These are phyloP conservation scores for Pangasianodon gigas DNA, from an alignment of 2,113 vertebrate genomes.

Conservation along the genomic window DNA sequence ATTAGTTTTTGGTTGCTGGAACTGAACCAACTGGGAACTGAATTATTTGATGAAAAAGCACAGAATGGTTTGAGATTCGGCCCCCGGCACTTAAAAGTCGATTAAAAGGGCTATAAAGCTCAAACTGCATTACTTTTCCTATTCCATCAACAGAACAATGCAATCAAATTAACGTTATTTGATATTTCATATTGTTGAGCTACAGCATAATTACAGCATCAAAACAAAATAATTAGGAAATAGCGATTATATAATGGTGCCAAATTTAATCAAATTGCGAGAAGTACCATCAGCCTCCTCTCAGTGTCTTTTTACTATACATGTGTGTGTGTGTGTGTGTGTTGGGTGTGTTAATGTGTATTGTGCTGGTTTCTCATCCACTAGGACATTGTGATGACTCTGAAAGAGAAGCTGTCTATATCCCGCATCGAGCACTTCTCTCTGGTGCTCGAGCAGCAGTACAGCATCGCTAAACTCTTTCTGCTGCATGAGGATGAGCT, in stretches of 20 bases:
- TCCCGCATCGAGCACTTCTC: slow-evolving; percentile 85
- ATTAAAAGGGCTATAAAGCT: not conserved
- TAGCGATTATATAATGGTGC: not conserved
- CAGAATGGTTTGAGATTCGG: not conserved
- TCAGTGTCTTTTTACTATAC: not conserved
- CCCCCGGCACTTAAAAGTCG: not conserved
- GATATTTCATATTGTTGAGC: not conserved
- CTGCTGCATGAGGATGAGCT: slow-evolving; percentile 90
- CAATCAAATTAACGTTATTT: not conserved
- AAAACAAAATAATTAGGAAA: not conserved
- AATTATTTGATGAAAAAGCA: not conserved
- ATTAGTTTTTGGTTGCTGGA: not conserved
- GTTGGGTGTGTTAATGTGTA: not conserved
- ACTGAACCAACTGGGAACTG: not conserved
- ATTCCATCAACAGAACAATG: not conserved
- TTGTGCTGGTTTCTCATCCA: not conserved
- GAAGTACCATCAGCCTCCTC: not conserved
- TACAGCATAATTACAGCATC: not conserved
- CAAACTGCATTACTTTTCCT: not conserved
- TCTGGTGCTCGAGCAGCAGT: slow-evolving; percentile 87
- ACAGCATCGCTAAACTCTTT: slow-evolving; percentile 82
- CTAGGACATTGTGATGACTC: slow-evolving; percentile 94
- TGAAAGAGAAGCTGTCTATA: slow-evolving; percentile 95
- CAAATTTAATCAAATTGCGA: not conserved
- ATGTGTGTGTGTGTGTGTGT: not conserved